phyloP scores from a whole-genome alignment of 2,888 invertebrate genomes.

The Nephrotoma appendiculata region DNA sequence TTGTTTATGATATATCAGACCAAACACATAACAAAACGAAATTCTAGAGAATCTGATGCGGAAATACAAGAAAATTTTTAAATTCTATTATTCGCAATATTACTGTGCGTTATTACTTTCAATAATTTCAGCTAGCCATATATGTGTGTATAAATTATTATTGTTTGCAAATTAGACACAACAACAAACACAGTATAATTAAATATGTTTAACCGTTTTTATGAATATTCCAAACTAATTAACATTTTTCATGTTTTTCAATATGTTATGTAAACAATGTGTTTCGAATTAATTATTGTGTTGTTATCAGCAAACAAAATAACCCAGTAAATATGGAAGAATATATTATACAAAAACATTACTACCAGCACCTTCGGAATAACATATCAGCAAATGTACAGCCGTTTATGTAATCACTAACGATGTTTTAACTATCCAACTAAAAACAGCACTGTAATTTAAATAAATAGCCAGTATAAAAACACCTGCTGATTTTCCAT shows the following conservation, averaged over 20 bases:
- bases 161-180: too few relatives aligned
- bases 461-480: neutral
- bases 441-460: neutral
- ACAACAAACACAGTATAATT: too few relatives aligned
- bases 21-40: too few relatives aligned
- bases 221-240: neutral
- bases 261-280: neutral
- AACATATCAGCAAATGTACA: neutral
- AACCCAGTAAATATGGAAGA: neutral
- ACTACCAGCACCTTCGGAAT: neutral
- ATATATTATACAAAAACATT: neutral
- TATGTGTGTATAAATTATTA: too few relatives aligned
- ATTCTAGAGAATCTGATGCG: too few relatives aligned
- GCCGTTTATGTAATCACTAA: neutral
- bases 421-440: neutral
- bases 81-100: too few relatives aligned
- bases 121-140: too few relatives aligned
- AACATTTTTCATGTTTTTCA: neutral
- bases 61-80: too few relatives aligned
- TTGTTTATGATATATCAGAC: too few relatives aligned
- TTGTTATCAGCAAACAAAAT: neutral
- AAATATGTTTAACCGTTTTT: too few relatives aligned
- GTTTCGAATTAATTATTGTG: neutral
- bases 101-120: too few relatives aligned
- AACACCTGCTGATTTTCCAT: neutral